Evolutionary conservation across 2,797 vertebrate species (phyloP).

Genomic region (Saxicola maurus): DNA sequence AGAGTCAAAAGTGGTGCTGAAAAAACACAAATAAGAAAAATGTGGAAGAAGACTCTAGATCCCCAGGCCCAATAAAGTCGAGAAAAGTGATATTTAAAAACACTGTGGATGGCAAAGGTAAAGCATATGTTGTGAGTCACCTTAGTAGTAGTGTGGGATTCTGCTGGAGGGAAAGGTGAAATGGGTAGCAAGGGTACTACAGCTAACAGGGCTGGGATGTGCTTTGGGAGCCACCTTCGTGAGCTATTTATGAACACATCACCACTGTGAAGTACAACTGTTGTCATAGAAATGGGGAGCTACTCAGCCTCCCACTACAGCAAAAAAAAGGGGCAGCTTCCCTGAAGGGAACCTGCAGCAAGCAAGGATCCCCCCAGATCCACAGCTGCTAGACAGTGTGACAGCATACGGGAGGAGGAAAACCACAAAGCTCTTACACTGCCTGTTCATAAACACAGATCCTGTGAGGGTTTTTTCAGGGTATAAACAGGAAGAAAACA

Average conservation of each 20-base stretch:
- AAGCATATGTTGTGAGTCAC: background rate
- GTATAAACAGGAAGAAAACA: slow-evolving; percentile 23
- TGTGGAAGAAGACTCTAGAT: background rate
- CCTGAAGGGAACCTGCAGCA: background rate
- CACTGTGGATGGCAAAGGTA: background rate
- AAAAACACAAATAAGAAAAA: background rate
- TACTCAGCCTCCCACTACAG: background rate
- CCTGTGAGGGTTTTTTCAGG: background rate
- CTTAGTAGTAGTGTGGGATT: background rate
- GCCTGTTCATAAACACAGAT: background rate
- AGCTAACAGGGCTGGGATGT: background rate
- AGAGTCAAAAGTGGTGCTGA: background rate
- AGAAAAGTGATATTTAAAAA: background rate
- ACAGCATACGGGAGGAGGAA: background rate
- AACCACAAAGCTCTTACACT: background rate
- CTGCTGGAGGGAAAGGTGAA: background rate
- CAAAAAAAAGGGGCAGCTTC: background rate
- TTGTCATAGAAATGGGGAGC: background rate
- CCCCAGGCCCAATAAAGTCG: rapidly evolving
- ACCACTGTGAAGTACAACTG: background rate
- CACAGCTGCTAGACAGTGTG: background rate
- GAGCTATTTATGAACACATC: background rate
- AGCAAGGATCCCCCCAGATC: background rate
- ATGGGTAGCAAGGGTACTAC: background rate
- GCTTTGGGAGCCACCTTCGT: background rate